Percentiles rank a stretch among this genome's conserved stretches.
Evolutionary conservation across 2,113 vertebrate genomes (phyloP).

Genomic region (Petrocephalus microphthalmus): DNA sequence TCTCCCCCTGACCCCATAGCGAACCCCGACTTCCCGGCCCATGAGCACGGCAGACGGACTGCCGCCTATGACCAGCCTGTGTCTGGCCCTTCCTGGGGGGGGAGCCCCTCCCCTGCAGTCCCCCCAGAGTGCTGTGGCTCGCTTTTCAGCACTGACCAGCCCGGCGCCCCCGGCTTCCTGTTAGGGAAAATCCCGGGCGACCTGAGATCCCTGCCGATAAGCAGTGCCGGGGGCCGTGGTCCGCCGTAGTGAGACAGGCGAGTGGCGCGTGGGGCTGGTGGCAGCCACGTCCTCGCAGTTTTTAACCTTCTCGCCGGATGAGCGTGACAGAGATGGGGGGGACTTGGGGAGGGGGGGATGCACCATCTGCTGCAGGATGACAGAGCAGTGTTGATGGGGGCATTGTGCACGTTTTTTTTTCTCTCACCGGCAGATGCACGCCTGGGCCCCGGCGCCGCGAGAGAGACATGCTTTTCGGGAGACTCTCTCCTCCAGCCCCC

Average conservation of each 20-base stretch:
- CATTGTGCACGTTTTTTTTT: neutral
- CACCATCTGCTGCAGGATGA: constrained; percentile 29
- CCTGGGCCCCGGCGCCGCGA: neutral
- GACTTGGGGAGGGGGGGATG: neutral
- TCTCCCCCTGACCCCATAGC: neutral
- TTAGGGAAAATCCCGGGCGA: constrained; percentile 30
- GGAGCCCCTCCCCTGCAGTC: neutral
- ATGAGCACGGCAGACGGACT: neutral
- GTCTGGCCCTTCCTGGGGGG: neutral
- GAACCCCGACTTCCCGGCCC: constrained; percentile 4
- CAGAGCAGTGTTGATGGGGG: constrained; percentile 20
- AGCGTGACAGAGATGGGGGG: neutral
- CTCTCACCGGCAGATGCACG: neutral
- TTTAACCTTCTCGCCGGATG: neutral
- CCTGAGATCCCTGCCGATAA: constrained; percentile 32
- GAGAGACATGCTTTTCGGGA: neutral
- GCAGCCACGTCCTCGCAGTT: neutral
- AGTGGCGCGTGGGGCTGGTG: neutral
- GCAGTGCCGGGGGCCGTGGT: constrained; percentile 21
- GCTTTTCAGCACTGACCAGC: neutral
- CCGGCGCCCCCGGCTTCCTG: constrained; percentile 6
- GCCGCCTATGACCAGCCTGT: neutral
- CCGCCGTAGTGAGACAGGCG: neutral
- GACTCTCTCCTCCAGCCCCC: neutral
- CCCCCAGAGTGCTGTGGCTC: neutral